phyloP scores from a whole-genome alignment of 1,140 invertebrate genomes.

The Acromyrmex heyeri region DNA sequence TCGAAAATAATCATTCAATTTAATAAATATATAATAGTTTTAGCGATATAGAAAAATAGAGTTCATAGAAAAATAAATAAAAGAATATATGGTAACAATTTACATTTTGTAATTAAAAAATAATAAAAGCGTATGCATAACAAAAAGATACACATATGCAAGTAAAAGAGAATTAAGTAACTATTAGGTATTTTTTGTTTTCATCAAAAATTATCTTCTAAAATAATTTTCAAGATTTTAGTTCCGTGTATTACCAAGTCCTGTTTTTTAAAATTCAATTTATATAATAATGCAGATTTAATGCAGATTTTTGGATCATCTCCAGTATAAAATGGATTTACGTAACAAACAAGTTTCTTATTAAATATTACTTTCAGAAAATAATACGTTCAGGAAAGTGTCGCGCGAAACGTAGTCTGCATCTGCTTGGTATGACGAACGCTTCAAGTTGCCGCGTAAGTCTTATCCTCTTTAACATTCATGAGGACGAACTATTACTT shows the following conservation, averaged over 20 bases:
- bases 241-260: background rate
- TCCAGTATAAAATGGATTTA: background rate
- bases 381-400: background rate
- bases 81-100: too few relatives aligned
- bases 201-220: background rate
- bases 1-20: too few relatives aligned
- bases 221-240: background rate
- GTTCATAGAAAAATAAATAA: too few relatives aligned
- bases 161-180: conserved; percentile 3
- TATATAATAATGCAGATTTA: background rate
- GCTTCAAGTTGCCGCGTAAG: conserved; percentile 44
- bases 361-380: conserved; percentile 15
- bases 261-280: background rate
- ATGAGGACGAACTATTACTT: conserved; percentile 57
- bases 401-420: background rate
- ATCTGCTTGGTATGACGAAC: conserved; percentile 31
- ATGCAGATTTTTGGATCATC: background rate
- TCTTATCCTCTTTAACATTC: conserved; percentile 59
- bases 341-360: background rate
- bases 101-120: too few relatives aligned
- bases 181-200: background rate
- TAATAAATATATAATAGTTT: too few relatives aligned
- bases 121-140: too few relatives aligned
- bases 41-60: too few relatives aligned
- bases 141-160: background rate